Evolutionary conservation across 2,113 vertebrate species (phyloP).

Genomic region (Crotalus helleri): DNA sequence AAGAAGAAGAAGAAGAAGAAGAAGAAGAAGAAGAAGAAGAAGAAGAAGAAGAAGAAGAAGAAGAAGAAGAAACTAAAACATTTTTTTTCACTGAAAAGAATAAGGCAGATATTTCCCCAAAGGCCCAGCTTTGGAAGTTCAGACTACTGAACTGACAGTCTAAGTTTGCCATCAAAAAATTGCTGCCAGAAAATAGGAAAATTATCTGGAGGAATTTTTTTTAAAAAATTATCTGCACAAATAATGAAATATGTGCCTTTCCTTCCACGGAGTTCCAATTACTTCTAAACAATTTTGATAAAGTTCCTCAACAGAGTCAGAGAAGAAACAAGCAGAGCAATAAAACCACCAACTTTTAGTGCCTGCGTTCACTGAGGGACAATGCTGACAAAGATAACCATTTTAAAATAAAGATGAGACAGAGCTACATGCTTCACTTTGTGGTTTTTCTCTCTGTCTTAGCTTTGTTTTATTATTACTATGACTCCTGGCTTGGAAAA

Average conservation of each 20-base stretch:
- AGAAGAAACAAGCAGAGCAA: background rate
- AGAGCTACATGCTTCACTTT: background rate
- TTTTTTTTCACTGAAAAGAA: constrained; percentile 49
- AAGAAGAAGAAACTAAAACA: background rate
- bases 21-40: too few relatives aligned
- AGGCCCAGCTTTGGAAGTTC: constrained; percentile 6
- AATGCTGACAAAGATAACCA: background rate
- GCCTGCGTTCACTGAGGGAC: background rate
- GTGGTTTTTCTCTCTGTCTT: background rate
- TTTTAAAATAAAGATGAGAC: background rate
- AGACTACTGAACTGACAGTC: constrained; percentile 43
- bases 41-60: too few relatives aligned
- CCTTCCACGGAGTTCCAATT: background rate
- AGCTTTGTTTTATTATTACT: background rate
- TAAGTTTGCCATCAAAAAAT: constrained; percentile 20
- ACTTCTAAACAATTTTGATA: constrained; percentile 32
- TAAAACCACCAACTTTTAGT: background rate
- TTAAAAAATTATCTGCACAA: background rate
- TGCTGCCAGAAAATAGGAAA: constrained; percentile 40
- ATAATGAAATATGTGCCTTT: constrained; percentile 14
- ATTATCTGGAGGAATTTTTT: constrained; percentile 33
- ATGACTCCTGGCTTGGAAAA: background rate
- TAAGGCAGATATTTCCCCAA: constrained; percentile 55
- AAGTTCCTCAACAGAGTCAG: background rate
- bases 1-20: too few relatives aligned